Evolutionary conservation across 2,797 vertebrate species (phyloP), one percentile per base, ranked within the genome.

Genomic region (Rousettus madagascariensis): DNA sequence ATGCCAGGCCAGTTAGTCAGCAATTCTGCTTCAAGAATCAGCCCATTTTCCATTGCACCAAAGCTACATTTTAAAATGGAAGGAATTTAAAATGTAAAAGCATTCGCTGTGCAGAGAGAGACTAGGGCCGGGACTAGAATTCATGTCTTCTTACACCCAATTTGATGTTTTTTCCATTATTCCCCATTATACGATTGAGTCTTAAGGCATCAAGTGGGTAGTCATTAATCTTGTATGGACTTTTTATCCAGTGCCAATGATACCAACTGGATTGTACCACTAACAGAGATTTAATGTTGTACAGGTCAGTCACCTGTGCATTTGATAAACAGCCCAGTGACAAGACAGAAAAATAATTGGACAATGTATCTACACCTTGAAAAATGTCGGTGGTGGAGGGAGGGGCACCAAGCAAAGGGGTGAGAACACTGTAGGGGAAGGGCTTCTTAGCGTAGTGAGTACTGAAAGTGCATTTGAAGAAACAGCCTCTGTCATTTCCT

Each of bases 1-100:
- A 24, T 33, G 74, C 93, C 93, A 95, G 87, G 91, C 38, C 91
- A 69, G 72, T 96, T 89, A 96, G 66, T 95, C 90, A 95, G 96
- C 90, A 95, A 53, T 86, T 96, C 87, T 95, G 77, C 41, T 65
- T 91, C 43, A 86, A 74, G 68, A 74, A 53, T 43, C 24, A 0
- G 68, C 41, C 88, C 22, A 2, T 91, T 71, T 84, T 74, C 86
- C 43, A 65, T 90, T 90, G 90, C 11, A 69, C 51, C 46, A 79
- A 11, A 19, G 28, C 30, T 74, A 28, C 53, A 53, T 72, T 93
- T 94, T 95, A 75, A 89, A 82, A 95, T 24, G 33, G 94, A 55
- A 87, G 69, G 55, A 71, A 89, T 86, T 78, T 72, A 86, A 85
- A 53, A 30, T 80, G 66, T 41, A 33, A 75, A 86, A 74, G 19